phyloP scores from a whole-genome alignment of 2,797 vertebrate species.

The Dendrocincla fuliginosa region DNA sequence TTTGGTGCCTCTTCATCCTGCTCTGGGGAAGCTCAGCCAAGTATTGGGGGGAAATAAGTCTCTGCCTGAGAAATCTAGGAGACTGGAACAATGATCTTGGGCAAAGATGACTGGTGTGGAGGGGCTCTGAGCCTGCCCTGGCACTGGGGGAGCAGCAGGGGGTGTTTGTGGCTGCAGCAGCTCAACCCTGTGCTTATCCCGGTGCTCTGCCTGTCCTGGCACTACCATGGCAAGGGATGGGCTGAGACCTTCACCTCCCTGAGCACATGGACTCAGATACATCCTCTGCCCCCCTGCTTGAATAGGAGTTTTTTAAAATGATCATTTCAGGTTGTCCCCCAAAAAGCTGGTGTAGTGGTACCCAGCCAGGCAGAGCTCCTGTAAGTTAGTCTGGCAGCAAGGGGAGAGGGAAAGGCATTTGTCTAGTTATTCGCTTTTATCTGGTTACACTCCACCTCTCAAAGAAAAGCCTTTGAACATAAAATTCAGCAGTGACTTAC shows the following conservation, averaged over 20 bases:
- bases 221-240: rapidly evolving
- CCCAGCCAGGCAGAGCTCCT: neutral
- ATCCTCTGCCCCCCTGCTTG: neutral
- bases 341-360: too few species aligned
- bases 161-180: neutral
- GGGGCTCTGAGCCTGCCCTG: neutral
- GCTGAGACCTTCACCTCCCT: neutral
- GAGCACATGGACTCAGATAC: rapidly evolving
- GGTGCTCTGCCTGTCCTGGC: neutral
- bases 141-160: neutral
- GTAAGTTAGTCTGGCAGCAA: neutral
- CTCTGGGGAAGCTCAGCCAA: neutral
- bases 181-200: neutral
- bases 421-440: neutral
- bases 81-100: neutral
- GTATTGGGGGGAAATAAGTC: rapidly evolving
- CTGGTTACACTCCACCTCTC: neutral
- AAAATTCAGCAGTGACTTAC: neutral
- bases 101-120: rapidly evolving
- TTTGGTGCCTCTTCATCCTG: neutral
- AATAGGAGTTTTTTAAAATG: neutral
- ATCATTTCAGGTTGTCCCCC: rapidly evolving
- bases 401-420: neutral
- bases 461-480: neutral
- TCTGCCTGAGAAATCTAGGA: neutral